phyloP scores from a whole-genome alignment of 1,140 invertebrate species.

The Kradibia gibbosae region DNA sequence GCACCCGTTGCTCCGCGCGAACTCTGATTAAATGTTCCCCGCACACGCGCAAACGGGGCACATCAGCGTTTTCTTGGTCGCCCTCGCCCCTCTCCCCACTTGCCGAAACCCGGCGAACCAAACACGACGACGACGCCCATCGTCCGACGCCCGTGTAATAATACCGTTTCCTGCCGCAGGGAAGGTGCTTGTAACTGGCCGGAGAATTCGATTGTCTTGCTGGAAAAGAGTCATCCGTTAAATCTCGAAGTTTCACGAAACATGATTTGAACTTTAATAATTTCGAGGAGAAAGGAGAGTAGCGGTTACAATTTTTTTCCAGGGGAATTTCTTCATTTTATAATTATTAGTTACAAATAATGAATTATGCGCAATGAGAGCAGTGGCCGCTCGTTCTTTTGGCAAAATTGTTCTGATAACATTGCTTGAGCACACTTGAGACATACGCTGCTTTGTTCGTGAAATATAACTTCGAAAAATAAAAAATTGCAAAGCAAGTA shows the following conservation, averaged over 20 bases:
- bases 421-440: not conserved
- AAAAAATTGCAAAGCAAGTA: not conserved
- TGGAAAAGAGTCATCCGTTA: not conserved
- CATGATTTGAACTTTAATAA: not conserved
- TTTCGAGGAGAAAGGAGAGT: not conserved
- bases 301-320: not conserved
- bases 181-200: not conserved
- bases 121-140: no score
- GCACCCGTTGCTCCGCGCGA: no score
- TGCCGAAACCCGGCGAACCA: no score
- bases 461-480: not conserved
- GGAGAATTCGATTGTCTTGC: not conserved
- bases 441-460: not conserved
- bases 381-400: not conserved
- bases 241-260: not conserved
- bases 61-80: not conserved
- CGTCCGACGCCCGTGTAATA: no score
- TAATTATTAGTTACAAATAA: not conserved
- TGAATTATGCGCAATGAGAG: not conserved
- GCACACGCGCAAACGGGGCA: not conserved
- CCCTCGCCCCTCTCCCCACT: no score
- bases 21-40: no score
- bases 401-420: not conserved
- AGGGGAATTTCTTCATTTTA: not conserved
- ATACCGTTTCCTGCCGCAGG: constrained; percentile 32